Conservation (phyloP, 2,113 vertebrate genomes). For the Thalassarche chlororhynchos region DNA sequence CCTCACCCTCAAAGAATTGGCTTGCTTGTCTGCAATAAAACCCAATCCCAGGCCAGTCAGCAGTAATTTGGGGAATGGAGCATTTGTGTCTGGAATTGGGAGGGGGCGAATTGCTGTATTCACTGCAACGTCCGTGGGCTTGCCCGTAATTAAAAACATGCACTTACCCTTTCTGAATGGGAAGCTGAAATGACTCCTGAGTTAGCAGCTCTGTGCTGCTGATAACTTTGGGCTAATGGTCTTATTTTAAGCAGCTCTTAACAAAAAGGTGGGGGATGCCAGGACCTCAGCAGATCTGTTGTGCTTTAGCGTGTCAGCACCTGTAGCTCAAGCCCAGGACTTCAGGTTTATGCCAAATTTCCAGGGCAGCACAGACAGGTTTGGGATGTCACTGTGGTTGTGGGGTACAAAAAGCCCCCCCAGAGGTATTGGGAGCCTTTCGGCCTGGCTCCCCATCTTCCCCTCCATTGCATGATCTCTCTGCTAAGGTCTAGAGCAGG, state of each 20-base stretch:
- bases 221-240: constrained; percentile 55
- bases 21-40: constrained; percentile 29
- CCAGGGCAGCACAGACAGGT: not conserved
- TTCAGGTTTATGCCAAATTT: not conserved
- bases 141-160: not conserved
- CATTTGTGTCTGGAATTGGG: not conserved
- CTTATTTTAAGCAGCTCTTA: constrained; percentile 68
- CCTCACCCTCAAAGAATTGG: not conserved
- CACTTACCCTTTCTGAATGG: not conserved
- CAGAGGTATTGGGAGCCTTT: not conserved
- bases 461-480: not conserved
- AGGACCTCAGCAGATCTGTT: not conserved
- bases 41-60: not conserved
- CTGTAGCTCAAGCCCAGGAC: not conserved
- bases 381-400: not conserved
- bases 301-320: constrained; percentile 8
- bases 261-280: not conserved
- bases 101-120: not conserved
- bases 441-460: not conserved
- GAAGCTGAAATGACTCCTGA: not conserved
- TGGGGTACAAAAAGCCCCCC: not conserved
- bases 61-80: not conserved
- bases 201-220: not conserved
- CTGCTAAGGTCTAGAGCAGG: not conserved
- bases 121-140: not conserved